phyloP scores from a whole-genome alignment of 2,888 invertebrate species.

The Harpagoxenus sublaevis region DNA sequence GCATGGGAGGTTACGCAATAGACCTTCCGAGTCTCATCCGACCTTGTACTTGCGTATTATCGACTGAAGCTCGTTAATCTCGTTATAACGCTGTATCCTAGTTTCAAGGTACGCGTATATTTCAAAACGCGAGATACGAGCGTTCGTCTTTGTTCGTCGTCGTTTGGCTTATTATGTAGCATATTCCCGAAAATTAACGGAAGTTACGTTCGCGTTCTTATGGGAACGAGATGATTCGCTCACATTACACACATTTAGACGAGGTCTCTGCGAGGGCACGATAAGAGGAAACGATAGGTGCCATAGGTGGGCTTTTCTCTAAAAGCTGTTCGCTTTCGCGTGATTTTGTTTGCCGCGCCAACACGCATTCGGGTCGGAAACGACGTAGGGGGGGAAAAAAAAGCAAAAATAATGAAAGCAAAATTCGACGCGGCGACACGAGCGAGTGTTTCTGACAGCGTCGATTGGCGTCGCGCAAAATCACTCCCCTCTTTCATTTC shows the following conservation, averaged over 20 bases:
- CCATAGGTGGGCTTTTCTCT: neutral
- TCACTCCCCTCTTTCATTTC: constrained; percentile 59
- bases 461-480: constrained; percentile 60
- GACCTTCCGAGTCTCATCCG: neutral
- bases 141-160: neutral
- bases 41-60: constrained; percentile 31
- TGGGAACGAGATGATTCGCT: too few relatives aligned
- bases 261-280: neutral
- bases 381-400: neutral
- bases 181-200: constrained; percentile 12
- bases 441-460: constrained; percentile 49
- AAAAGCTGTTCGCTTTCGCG: neutral
- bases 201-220: neutral
- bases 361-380: constrained; percentile 27
- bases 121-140: neutral
- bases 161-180: neutral
- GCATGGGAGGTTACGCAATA: neutral
- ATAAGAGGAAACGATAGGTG: neutral
- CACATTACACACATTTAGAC: neutral
- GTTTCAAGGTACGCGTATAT: neutral
- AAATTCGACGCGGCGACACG: constrained; percentile 52
- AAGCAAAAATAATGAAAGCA: constrained; percentile 59
- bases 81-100: neutral
- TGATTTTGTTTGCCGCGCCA: constrained; percentile 35
- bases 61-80: constrained; percentile 24